Percentiles rank a stretch among this genome's conserved stretches.
Conservation (phyloP, 2,888 invertebrate genomes). For the Mystacides longicornis region DNA sequence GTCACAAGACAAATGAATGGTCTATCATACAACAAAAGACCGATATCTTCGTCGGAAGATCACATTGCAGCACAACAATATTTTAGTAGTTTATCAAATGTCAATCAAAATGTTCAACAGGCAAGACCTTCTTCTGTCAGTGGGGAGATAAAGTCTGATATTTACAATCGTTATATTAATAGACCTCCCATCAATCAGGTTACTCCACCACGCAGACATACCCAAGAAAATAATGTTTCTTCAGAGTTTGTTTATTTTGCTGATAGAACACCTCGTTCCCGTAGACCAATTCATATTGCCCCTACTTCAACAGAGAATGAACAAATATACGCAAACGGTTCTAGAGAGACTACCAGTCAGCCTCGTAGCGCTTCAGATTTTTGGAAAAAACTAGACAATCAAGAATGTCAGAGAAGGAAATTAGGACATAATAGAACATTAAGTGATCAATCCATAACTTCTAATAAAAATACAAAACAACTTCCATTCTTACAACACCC, state of each 20-base stretch:
- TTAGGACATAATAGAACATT: constrained; percentile 32
- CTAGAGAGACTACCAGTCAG: constrained; percentile 38
- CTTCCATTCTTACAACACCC: neutral
- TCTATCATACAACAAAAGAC: constrained; percentile 31
- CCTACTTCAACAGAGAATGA: constrained; percentile 41
- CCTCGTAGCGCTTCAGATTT: constrained; percentile 53
- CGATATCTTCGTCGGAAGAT: constrained; percentile 46
- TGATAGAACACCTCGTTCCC: constrained; percentile 64
- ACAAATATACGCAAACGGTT: constrained; percentile 46
- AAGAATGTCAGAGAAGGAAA: constrained; percentile 39
- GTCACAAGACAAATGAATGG: constrained; percentile 6
- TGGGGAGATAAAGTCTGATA: constrained; percentile 45
- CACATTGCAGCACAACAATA: constrained; percentile 48
- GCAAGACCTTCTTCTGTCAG: constrained; percentile 46
- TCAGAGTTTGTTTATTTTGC: constrained; percentile 60
- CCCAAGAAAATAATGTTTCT: constrained; percentile 36
- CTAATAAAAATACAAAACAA: constrained; percentile 2
- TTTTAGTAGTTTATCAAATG: constrained; percentile 31
- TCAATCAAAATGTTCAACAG: constrained; percentile 31
- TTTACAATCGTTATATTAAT: constrained; percentile 26
- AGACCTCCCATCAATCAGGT: constrained; percentile 27
- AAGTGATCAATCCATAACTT: constrained; percentile 37
- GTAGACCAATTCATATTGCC: constrained; percentile 64
- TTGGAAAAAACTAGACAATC: constrained; percentile 57
- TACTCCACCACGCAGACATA: constrained; percentile 31